Evolutionary conservation across 1,140 invertebrate genomes (phyloP), one percentile per base, ranked within the genome.

Genomic region (Philotrypesis tridentata): DNA sequence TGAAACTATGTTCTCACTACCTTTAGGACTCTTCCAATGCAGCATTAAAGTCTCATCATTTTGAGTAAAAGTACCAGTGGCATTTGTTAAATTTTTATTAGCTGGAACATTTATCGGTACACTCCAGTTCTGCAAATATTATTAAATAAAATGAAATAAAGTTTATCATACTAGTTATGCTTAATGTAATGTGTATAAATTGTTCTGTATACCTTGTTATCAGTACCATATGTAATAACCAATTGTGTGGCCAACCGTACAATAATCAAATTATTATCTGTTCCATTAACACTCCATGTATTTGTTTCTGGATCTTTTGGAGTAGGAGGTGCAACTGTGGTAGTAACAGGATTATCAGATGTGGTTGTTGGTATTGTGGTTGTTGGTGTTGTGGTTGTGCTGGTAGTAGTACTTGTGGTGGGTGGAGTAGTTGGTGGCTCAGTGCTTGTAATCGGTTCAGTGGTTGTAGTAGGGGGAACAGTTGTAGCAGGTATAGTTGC

Each of bases 191-290:
- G n/a, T 27, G 11, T 12, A 65, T 27, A 65, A 29, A 65, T 65
- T 27, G 25, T 27, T 27, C 27, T 65, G n/a, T 12, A 8, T 65
- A 25, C 61, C 79, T 67, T 76, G 17, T 89, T 85, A 87, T 91
- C 88, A 78, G 87, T 88, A 40, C 89, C 91, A 84, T 94, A 94
- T 8, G 92, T 93, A 48, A 95, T 88, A 85, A 94, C 94, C 17
- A 95, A 87, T 78, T 94, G 93, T 14, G 92, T 92, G 6, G 94
- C 94, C 93, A 95, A 94, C 87, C 93, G 89, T 2, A 94, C 86
- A 21, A 95, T 86, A 61, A 95, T 92, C 85, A 94, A 95, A 9
- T 86, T 89, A 6, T 83, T 63, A 65, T 92, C 89, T 0, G 88
- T 89, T 82, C 87, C 91, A 81, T 86, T 89, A 5, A 91, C 83